Base-by-base conservation (phyloP, 2,113 vertebrate species). In the Pelecanoides urinatrix region DNA sequence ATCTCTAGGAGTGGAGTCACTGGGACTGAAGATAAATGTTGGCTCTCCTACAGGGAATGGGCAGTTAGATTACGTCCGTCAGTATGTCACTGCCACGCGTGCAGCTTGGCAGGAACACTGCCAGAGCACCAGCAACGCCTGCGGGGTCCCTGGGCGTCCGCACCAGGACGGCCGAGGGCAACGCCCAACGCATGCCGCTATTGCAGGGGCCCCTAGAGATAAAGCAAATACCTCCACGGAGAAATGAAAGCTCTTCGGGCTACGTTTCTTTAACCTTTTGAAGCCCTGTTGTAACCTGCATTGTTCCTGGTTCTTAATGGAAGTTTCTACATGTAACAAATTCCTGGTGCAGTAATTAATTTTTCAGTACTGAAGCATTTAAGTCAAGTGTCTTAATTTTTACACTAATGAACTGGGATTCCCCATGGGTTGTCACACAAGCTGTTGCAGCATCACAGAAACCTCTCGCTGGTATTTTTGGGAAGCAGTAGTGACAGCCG, bases 161-260 rank as follows among this genome's bases (percentile, higher is more conserved):
- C 22, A 29, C 8, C 27, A 7, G 84, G 27, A 18, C 1, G n/a
- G 82, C 62, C 0, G 2, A 86, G 84, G 70, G 70, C 63, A 47
- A 44, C 18, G 3, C 21, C 74, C 20, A 5, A 9, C 1, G 1
- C 22, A 0, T 0, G 4, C 32, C 7, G 16, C 21, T 20, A 0
- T 13, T 55, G 67, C 62, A 59, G 56, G 61, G 81, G 44, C 9
- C 11, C 25, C 87, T 44, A 19, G 52, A 68, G 61, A 42, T 6
- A 36, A 29, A 58, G 38, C 16, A 71, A 77, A 71, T 26, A 9
- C 13, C 29, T 78, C 56, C 42, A 30, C 0, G 16, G 58, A 16
- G 81, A 59, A 34, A 58, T 6, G 12, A 61, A 61, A 77, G 52
- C 83, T 73, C 53, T 81, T 84, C 59, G 70, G 59, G 32, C 55